Conservation (phyloP, 2,797 vertebrate species). For the Enteromius argenteus region DNA sequence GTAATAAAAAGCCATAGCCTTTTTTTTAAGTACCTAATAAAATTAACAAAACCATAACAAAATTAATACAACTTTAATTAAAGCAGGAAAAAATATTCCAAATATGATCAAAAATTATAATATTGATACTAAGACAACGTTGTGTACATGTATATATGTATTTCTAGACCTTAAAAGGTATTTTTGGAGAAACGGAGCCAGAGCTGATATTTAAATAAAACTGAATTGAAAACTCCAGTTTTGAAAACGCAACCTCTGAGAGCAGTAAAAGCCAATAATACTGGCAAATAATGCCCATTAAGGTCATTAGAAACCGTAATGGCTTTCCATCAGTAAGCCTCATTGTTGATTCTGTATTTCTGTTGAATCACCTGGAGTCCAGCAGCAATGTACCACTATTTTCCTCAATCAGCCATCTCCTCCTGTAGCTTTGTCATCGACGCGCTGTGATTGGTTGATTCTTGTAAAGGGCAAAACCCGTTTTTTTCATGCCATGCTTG, state of each 20-base stretch:
- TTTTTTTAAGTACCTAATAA: background rate
- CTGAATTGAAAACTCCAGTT: background rate
- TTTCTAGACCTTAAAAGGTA: background rate
- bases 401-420: slow-evolving; percentile 28
- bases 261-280: slow-evolving; percentile 9
- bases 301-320: slow-evolving; percentile 33
- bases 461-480: slow-evolving; percentile 32
- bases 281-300: background rate
- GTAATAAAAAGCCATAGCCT: background rate
- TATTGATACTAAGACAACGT: background rate
- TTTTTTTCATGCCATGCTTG: slow-evolving; percentile 2
- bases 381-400: background rate
- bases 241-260: background rate
- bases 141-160: background rate
- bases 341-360: slow-evolving; percentile 26
- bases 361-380: slow-evolving; percentile 3
- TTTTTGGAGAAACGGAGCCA: background rate
- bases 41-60: background rate
- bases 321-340: slow-evolving; percentile 26
- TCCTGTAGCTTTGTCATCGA: slow-evolving; percentile 1
- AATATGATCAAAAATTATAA: background rate
- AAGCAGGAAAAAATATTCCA: background rate
- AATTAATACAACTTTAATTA: background rate
- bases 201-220: too few species aligned
- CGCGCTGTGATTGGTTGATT: background rate